phyloP scores from a whole-genome alignment of 2,113 vertebrate species.

The Bubo blakistoni region DNA sequence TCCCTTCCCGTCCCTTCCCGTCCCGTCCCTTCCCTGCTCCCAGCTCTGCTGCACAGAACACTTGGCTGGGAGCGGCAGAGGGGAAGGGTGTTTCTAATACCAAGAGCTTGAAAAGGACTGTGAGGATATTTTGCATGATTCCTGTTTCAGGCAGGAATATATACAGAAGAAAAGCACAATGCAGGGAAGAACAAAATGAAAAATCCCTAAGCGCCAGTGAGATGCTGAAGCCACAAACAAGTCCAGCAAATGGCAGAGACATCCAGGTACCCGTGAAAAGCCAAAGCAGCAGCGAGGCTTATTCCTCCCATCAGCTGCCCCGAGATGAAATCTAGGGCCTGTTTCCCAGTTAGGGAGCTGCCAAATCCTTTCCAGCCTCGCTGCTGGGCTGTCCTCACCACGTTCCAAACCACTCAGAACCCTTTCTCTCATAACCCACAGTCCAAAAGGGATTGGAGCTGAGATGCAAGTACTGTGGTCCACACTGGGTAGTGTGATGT shows the following conservation, averaged over 20 bases:
- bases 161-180: neutral
- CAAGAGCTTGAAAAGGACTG: neutral
- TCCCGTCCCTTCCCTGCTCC: neutral
- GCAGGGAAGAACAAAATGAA: neutral
- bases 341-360: neutral
- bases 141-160: neutral
- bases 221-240: neutral
- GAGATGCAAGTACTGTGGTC: neutral
- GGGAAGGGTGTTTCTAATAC: slow-evolving; percentile 56
- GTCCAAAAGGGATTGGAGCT: neutral
- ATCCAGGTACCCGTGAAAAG: neutral
- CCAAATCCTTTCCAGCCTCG: neutral
- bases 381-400: neutral
- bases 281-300: neutral
- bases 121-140: neutral
- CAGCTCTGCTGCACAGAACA: neutral
- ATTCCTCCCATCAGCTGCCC: neutral
- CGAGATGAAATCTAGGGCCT: neutral
- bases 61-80: slow-evolving; percentile 28
- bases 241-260: neutral
- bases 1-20: neutral
- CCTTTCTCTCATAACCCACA: neutral
- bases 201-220: neutral
- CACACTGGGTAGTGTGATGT: neutral
- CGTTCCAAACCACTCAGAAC: neutral